Percentiles rank a stretch among this genome's conserved stretches.
phyloP scores from a whole-genome alignment of 1,140 invertebrate genomes.

The Asbolus verrucosus region DNA sequence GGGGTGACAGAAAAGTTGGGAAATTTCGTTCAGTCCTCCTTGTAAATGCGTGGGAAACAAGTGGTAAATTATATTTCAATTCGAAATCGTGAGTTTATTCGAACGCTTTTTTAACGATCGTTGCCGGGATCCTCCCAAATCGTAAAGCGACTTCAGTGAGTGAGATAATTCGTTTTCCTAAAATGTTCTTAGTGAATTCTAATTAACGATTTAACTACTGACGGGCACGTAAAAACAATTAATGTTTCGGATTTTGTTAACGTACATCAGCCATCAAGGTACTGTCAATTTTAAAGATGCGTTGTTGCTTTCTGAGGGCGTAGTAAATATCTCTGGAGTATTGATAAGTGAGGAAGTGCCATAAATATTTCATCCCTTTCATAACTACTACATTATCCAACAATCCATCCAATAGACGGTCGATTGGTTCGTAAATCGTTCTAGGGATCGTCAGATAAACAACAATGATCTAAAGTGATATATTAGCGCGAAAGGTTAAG shows the following conservation, averaged over 20 bases:
- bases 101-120: constrained; percentile 32
- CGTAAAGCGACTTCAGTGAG: not conserved
- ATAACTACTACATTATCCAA: constrained; percentile 37
- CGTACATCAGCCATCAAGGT: not conserved
- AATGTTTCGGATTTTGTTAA: constrained; percentile 26
- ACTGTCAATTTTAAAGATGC: not conserved
- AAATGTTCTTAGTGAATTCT: constrained; percentile 19
- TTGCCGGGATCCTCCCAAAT: not conserved
- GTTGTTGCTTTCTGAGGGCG: not conserved
- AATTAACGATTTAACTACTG: constrained; percentile 11
- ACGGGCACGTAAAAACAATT: constrained; percentile 43
- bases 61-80: constrained; percentile 41
- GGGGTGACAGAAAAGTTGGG: constrained; percentile 40
- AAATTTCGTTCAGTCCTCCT: constrained; percentile 42
- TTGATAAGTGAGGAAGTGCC: constrained; percentile 28
- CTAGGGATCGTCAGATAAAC: constrained; percentile 43
- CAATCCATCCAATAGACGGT: constrained; percentile 38
- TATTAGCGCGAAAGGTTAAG: constrained; percentile 43
- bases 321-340: not conserved
- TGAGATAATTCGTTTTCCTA: constrained; percentile 7
- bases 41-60: constrained; percentile 52
- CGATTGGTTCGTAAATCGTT: constrained; percentile 47
- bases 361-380: constrained; percentile 36
- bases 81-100: constrained; percentile 45
- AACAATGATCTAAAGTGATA: constrained; percentile 50